A percentile compares a stretch with the other conserved stretches of the same genome.
Conservation (phyloP, 2,113 vertebrate genomes). For the Scolopax mira region DNA sequence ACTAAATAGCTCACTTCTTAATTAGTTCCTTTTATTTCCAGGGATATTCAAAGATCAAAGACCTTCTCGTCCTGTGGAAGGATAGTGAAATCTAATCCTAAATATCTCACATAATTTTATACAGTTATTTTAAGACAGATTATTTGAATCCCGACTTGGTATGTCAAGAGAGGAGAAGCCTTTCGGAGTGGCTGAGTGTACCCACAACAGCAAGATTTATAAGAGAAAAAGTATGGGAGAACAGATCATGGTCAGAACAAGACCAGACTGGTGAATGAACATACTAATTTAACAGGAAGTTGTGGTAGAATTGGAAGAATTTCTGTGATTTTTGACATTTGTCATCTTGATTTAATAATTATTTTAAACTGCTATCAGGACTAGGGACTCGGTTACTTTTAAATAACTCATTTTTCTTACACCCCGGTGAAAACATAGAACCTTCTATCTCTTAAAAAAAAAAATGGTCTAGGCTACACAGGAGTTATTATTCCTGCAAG, state of each 20-base stretch:
- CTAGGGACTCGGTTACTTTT: neutral
- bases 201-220: neutral
- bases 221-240: neutral
- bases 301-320: neutral
- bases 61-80: neutral
- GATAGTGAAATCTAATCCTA: constrained; percentile 16
- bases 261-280: neutral
- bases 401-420: neutral
- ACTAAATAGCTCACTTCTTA: neutral
- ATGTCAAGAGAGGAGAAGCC: neutral
- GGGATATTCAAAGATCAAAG: constrained; percentile 17
- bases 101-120: constrained; percentile 28
- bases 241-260: neutral
- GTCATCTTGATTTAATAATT: neutral
- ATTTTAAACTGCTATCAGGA: neutral
- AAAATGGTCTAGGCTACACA: neutral
- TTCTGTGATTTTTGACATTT: neutral
- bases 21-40: constrained; percentile 32
- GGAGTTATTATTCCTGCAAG: neutral
- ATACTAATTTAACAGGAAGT: neutral
- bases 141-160: constrained; percentile 15
- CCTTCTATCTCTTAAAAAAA: neutral
- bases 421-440: neutral
- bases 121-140: constrained; percentile 28
- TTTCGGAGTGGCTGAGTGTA: neutral